phyloP scores from a whole-genome alignment of 2,113 vertebrate genomes.

The Cnemophilus loriae region DNA sequence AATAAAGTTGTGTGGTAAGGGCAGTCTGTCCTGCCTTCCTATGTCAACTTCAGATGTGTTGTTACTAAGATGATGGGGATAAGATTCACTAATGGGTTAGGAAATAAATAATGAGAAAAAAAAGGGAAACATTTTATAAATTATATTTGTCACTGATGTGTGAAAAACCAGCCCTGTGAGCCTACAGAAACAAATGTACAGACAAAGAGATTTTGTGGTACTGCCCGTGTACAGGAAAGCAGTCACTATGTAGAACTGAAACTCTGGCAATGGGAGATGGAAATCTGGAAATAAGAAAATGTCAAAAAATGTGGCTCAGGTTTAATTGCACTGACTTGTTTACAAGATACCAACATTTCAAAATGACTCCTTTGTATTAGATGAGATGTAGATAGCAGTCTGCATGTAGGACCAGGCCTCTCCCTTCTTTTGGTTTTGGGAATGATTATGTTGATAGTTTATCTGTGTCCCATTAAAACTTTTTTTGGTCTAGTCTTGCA shows the following conservation, averaged over 20 bases:
- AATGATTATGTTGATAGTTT: neutral
- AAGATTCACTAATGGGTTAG: neutral
- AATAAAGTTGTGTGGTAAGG: slow-evolving; percentile 6
- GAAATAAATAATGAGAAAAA: neutral
- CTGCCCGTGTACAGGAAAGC: neutral
- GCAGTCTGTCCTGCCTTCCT: neutral
- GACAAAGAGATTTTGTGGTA: neutral
- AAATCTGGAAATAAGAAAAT: neutral
- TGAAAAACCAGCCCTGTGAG: neutral
- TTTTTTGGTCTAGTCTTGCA: neutral
- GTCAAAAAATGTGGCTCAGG: neutral
- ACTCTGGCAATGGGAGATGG: neutral
- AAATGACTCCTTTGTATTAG: neutral
- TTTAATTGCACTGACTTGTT: neutral
- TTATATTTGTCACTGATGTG: neutral
- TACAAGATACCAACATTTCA: neutral
- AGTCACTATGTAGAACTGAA: neutral
- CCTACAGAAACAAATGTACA: neutral
- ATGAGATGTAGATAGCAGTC: neutral
- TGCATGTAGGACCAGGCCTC: neutral
- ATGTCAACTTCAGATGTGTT: neutral
- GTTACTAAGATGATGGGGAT: neutral
- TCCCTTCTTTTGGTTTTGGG: neutral
- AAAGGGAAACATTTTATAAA: neutral
- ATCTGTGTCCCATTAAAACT: neutral